phyloP scores from a whole-genome alignment of 2,113 vertebrate genomes.

The Lota lota region DNA sequence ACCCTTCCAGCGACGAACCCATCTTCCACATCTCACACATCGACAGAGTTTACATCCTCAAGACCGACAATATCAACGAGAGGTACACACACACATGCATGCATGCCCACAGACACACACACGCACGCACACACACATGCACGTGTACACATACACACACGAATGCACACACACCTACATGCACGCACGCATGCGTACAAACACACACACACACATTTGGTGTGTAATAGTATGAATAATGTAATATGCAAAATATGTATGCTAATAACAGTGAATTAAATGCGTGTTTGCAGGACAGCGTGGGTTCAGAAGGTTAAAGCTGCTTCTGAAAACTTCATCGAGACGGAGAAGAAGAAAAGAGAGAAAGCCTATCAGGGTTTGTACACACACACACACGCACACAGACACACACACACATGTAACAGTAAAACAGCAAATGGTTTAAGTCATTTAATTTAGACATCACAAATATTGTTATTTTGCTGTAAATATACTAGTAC shows the following conservation, averaged over 20 bases:
- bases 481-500: too few relatives aligned
- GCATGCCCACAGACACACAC: not conserved
- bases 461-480: too few relatives aligned
- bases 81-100: conserved; percentile 69
- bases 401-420: not conserved
- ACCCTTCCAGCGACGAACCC: conserved; percentile 92
- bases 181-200: too few relatives aligned
- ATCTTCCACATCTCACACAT: conserved; percentile 97
- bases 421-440: not conserved
- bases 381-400: not conserved
- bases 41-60: conserved; percentile 88
- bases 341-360: conserved; percentile 90
- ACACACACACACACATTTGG: not conserved
- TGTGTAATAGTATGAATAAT: too few relatives aligned
- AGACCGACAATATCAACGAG: conserved; percentile 92
- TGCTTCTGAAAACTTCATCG: conserved; percentile 88
- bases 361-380: conserved; percentile 92
- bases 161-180: not conserved
- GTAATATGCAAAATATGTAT: not conserved
- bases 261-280: not conserved
- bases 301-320: conserved; percentile 98
- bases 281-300: conserved; percentile 77
- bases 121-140: not conserved
- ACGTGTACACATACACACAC: conserved; percentile 1
- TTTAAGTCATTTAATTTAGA: not conserved